Evolutionary conservation across 2,888 invertebrate species (phyloP).

Genomic region (Synergus laeviventris): DNA sequence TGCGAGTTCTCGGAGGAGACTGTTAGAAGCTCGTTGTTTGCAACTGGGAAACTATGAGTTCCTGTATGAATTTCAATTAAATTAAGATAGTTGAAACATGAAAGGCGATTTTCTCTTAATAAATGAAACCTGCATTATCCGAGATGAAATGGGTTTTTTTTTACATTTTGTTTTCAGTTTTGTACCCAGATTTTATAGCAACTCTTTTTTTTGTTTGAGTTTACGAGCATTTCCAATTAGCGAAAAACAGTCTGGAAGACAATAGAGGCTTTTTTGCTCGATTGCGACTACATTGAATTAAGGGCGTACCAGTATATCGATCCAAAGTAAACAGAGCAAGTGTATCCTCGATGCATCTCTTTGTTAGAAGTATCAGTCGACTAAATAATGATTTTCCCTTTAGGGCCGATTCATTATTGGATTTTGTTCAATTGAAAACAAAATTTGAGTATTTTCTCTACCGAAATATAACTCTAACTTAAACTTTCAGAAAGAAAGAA

Average conservation of each 20-base stretch:
- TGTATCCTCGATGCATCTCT: slow-evolving; percentile 24
- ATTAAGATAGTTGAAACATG: not conserved
- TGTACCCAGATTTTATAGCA: not conserved
- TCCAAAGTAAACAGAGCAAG: slow-evolving; percentile 16
- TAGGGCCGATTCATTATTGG: not conserved
- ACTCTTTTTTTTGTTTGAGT: not conserved
- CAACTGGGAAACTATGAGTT: not conserved
- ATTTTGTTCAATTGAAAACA: not conserved
- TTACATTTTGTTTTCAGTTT: not conserved
- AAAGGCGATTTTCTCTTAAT: not conserved
- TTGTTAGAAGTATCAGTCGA: slow-evolving; percentile 19
- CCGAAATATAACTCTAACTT: not conserved
- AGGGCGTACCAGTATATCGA: slow-evolving; percentile 33
- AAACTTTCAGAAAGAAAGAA: not conserved
- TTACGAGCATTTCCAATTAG: slow-evolving; percentile 4
- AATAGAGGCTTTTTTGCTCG: slow-evolving; percentile 13
- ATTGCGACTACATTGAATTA: slow-evolving; percentile 9
- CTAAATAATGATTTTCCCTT: slow-evolving; percentile 11
- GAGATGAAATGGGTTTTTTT: not conserved
- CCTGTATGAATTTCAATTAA: not conserved
- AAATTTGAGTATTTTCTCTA: too few species aligned
- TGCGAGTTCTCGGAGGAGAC: not conserved
- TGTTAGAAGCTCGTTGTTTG: slow-evolving; percentile 1
- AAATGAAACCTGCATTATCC: not conserved
- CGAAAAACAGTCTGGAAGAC: not conserved